Percentiles rank a stretch among this genome's conserved stretches.
Conservation (phyloP, 2,113 vertebrate species). For the Cnemophilus loriae region DNA sequence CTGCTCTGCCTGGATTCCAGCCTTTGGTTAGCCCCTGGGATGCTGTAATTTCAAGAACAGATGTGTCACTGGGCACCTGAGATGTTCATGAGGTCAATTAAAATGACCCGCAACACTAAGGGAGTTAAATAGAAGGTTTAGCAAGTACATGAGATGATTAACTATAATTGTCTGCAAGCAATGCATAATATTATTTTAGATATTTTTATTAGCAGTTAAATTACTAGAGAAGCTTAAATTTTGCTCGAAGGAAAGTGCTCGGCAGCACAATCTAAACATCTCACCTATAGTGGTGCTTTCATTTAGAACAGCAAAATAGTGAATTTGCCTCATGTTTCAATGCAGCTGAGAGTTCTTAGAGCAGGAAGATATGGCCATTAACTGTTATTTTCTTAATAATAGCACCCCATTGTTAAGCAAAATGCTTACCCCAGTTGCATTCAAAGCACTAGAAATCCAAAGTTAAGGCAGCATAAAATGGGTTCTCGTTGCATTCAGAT, state of each 20-base stretch:
- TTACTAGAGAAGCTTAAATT: neutral
- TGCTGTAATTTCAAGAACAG: neutral
- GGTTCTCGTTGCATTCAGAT: constrained; percentile 13
- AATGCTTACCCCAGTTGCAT: constrained; percentile 8
- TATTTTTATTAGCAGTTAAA: neutral
- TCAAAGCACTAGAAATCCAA: constrained; percentile 32
- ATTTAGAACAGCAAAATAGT: neutral
- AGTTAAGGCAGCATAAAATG: constrained; percentile 38
- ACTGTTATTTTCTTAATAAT: constrained; percentile 59
- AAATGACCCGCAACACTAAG: neutral
- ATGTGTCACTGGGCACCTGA: neutral
- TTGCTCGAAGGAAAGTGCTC: neutral
- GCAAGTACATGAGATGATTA: neutral
- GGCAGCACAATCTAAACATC: constrained; percentile 7
- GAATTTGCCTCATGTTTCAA: constrained; percentile 9
- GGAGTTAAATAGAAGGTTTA: neutral
- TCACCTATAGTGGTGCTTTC: neutral
- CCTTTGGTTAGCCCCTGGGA: neutral
- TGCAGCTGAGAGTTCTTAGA: constrained; percentile 13
- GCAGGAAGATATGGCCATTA: constrained; percentile 44
- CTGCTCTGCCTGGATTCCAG: neutral
- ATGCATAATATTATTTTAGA: neutral
- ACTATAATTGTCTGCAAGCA: neutral
- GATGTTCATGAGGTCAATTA: neutral
- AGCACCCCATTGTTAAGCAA: constrained; percentile 38